Base-by-base conservation (phyloP, 2,797 vertebrate species). In the Sebastes itinus region DNA sequence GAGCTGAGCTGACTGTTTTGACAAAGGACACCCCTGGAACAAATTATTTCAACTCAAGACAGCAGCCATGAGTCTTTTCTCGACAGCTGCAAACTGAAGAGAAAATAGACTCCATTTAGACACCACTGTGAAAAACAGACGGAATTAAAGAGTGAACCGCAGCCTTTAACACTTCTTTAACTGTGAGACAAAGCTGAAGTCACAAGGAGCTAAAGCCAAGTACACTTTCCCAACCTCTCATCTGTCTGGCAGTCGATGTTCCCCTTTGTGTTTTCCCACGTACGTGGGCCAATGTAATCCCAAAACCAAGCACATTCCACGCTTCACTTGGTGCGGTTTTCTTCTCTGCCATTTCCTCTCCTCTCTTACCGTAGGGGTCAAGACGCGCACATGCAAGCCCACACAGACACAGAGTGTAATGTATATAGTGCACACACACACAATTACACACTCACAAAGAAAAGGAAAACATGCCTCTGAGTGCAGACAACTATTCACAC, bases 221-320 rank as follows among this genome's bases (percentile, higher is more conserved):
- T 20, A 71, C 66, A 83, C 75, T 87, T 87, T 83, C 77, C 32
- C 80, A 82, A 75, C 84, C 73, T 81, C 86, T 91, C 81, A 77
- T 87, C 71, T 74, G 77, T 83, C 87, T 91, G 88, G 84, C 85
- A 83, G 84, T 59, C 79, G 78, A 80, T n/a, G 76, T 55, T 81
- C 71, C 62, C 72, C 74, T 82, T 87, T 85, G 82, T 86, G 83
- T 87, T 86, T 89, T 78, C 83, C 75, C 73, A 79, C 83, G 82
- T 83, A 84, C 80, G 73, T 28, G 28, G 77, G 75, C 82, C 86
- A 77, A 46, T 81, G 77, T 87, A 84, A 92, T 90, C 87, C 87
- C 78, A 65, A 86, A 79, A 86, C 87, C 76, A 81, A 87, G 87
- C 80, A 80, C 85, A 92, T 90, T 93, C 89, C 87, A 87, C 35